phyloP scores from a whole-genome alignment of 2,113 vertebrate species.

The Pitta sordida region DNA sequence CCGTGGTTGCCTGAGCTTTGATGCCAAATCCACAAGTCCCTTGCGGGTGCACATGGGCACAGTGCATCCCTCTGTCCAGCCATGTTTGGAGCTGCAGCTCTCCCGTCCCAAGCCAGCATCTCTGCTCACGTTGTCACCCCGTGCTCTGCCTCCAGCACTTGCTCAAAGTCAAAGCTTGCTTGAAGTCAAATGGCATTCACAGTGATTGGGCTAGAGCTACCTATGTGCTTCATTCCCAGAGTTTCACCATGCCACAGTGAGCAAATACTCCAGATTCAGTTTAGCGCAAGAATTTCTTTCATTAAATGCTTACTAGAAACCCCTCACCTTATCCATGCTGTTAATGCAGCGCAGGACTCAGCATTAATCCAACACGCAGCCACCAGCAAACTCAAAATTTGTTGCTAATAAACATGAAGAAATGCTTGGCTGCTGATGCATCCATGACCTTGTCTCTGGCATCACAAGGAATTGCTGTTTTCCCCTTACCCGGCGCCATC shows the following conservation, averaged over 20 bases:
- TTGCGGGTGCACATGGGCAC: accelerated
- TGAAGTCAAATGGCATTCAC: neutral
- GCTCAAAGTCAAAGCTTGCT: neutral
- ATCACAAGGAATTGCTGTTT: neutral
- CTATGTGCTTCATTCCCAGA: neutral
- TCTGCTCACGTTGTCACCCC: neutral
- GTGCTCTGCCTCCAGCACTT: neutral
- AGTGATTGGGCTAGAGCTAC: neutral
- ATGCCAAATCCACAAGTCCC: neutral
- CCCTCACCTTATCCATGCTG: neutral
- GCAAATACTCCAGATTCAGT: neutral
- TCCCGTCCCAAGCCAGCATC: neutral
- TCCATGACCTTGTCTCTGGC: neutral
- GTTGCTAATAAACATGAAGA: neutral
- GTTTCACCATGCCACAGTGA: neutral
- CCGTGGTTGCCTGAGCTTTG: neutral
- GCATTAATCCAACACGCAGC: neutral
- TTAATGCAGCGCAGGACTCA: accelerated
- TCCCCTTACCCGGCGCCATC: neutral
- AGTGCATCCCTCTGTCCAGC: neutral
- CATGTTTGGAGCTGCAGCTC: neutral
- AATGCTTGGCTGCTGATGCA: neutral
- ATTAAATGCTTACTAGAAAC: neutral
- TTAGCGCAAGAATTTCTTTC: neutral
- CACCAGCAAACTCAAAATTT: neutral